Base-by-base conservation (phyloP, 2,797 vertebrate genomes). In the Mormyrus proboscirostris region DNA sequence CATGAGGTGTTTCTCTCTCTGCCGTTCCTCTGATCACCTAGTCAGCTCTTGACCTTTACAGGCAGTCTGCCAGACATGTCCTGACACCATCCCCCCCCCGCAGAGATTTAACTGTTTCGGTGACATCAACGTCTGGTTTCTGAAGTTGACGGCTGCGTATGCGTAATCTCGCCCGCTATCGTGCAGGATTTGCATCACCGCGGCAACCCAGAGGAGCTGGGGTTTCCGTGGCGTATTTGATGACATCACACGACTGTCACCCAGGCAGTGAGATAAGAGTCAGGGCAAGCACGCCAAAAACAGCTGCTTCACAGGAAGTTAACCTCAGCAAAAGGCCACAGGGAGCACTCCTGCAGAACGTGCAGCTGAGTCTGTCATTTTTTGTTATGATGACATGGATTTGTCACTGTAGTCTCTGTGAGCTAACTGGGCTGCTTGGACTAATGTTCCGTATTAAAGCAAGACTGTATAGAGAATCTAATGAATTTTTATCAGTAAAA, bases 131-230 rank as follows among this genome's bases (percentile, higher is more conserved):
- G 9, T 2, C 38, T 22, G 38, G 44, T 22, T 49, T 41, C 79
- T 69, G 62, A 33, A 33, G 62, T 50, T 47, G 44, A 19, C 22
- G n/a, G 82, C 47, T 4, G 29, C 29, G 5, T 86, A 9, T 8
- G 29, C 6, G 50, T 25, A 25, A 87, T 65, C 38, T 65, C 14
- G 38, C 57, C 41, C 57, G 2, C 86, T 88, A 49, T 88, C 55
- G 53, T 2, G 33, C 86, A 87, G 86, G 86, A 87, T 87, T 12
- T 87, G 57, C 86, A 88, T 88, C 86, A 88, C 57, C 47, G 29
- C n/a, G 38, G 55, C 86, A 12, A 9, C 8, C 55, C 59, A 22
- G 33, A 65, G 57, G 19, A 65, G 38, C 12, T 2, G 57, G 55
- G 86, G 25, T 88, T 88, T 88, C 86, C 86, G 3, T 53, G 55